Evolutionary conservation across 1,140 invertebrate genomes (phyloP).

Genomic region (Drosophila watanabei): DNA sequence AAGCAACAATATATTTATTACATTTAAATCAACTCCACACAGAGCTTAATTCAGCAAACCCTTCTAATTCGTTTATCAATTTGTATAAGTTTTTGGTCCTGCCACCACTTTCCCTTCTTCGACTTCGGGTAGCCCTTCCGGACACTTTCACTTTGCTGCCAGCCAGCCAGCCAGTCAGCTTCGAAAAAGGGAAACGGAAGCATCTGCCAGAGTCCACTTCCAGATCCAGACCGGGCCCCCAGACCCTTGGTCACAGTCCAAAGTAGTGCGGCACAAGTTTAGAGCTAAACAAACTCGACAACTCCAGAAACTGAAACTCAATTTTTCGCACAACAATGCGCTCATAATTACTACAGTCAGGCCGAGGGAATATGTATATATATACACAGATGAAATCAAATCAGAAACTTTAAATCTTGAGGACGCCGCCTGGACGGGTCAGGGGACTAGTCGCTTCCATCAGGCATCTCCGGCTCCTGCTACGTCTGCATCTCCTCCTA

Average conservation of each 20-base stretch:
- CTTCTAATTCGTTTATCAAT: constrained; percentile 30
- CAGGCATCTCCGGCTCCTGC: constrained; percentile 3
- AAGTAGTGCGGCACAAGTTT: constrained; percentile 59
- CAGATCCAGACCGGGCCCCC: constrained; percentile 13
- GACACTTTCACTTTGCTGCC: constrained; percentile 46
- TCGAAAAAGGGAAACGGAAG: constrained; percentile 43
- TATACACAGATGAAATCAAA: constrained; percentile 57
- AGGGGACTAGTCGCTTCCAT: constrained; percentile 31
- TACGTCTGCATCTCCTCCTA: constrained; percentile 28
- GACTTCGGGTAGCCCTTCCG: constrained; percentile 8
- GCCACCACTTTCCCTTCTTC: constrained; percentile 6
- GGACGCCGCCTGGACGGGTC: constrained; percentile 42
- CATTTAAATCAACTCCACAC: not conserved
- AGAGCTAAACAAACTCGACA: constrained; percentile 68
- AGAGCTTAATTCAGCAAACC: not conserved
- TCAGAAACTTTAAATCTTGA: constrained; percentile 78
- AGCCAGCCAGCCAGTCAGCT: not conserved
- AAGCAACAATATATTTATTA: not conserved
- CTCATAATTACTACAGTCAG: constrained; percentile 69
- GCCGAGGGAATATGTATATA: not conserved
- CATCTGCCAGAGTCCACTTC: constrained; percentile 51
- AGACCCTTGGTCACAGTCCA: not conserved
- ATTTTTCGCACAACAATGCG: constrained; percentile 81
- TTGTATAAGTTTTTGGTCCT: constrained; percentile 14
- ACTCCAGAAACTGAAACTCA: constrained; percentile 65